Percentiles rank a stretch among this genome's conserved stretches.
Conservation (phyloP, 1,140 invertebrate species). For the Frieseomelitta varia region DNA sequence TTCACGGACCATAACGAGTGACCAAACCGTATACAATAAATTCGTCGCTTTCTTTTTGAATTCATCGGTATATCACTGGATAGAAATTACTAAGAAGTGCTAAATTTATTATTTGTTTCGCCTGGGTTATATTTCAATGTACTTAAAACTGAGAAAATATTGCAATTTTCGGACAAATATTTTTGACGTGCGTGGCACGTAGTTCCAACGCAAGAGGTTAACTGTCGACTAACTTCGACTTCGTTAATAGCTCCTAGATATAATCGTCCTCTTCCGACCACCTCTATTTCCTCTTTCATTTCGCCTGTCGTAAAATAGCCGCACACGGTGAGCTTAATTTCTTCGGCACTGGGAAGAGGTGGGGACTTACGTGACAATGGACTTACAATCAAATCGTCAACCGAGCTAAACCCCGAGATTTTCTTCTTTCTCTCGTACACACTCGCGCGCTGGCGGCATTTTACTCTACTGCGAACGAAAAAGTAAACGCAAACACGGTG, state of each 20-base stretch:
- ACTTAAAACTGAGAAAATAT: too few relatives aligned
- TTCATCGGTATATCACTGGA: too few relatives aligned
- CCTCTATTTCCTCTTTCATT: not conserved
- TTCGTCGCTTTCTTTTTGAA: too few relatives aligned
- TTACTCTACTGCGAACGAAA: not conserved
- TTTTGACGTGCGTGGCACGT: too few relatives aligned
- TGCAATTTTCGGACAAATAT: too few relatives aligned
- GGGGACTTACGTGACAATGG: not conserved
- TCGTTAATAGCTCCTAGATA: not conserved
- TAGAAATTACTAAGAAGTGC: too few relatives aligned
- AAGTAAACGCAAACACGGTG: not conserved
- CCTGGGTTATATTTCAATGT: too few relatives aligned
- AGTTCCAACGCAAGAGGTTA: too few relatives aligned
- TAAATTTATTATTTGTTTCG: too few relatives aligned
- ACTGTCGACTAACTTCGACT: not conserved
- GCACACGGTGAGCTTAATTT: not conserved
- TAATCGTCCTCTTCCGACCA: not conserved
- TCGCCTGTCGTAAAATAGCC: not conserved
- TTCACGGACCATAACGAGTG: too few relatives aligned
- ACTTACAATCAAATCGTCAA: conserved; percentile 56
- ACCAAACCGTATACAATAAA: too few relatives aligned
- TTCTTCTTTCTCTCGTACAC: not conserved
- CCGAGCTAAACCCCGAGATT: conserved; percentile 45
- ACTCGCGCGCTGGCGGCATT: too few relatives aligned
- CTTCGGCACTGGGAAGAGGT: not conserved